Evolutionary conservation across 2,888 invertebrate genomes (phyloP).

Genomic region (Cancer borealis): DNA sequence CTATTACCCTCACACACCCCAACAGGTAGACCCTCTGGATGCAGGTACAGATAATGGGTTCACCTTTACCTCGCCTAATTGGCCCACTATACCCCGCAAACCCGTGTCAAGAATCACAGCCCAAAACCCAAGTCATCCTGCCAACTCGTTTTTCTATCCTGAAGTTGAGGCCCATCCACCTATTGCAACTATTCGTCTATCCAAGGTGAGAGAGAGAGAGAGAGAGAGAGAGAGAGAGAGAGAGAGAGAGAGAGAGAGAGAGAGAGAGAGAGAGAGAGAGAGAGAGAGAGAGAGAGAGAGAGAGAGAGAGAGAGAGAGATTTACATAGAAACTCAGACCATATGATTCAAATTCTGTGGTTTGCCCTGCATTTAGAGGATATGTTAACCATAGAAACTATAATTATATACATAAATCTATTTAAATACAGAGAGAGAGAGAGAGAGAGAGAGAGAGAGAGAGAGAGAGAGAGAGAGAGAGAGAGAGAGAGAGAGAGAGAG

Average conservation of each 20-base stretch:
- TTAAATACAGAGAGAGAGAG: too few relatives aligned
- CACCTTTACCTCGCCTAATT: slow-evolving; percentile 97
- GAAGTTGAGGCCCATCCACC: slow-evolving; percentile 92
- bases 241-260: not conserved
- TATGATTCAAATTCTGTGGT: too few relatives aligned
- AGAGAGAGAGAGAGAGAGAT: too few relatives aligned
- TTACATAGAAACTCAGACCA: too few relatives aligned
- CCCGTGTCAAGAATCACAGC: slow-evolving; percentile 94
- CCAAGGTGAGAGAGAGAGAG: slow-evolving; percentile 84
- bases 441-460: not conserved
- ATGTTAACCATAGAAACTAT: too few relatives aligned
- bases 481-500: not conserved
- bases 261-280: not conserved
- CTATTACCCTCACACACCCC: not conserved
- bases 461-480: not conserved
- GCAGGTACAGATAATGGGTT: slow-evolving; percentile 97
- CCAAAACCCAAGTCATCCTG: slow-evolving; percentile 93
- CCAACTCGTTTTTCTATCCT: slow-evolving; percentile 96
- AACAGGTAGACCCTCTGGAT: slow-evolving; percentile 92
- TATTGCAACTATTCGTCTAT: slow-evolving; percentile 93
- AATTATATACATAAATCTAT: too few relatives aligned
- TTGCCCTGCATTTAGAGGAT: too few relatives aligned
- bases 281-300: too few relatives aligned
- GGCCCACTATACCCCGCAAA: slow-evolving; percentile 94
- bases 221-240: not conserved